Percentiles rank a stretch among this genome's conserved stretches.
Conservation (phyloP, 2,888 invertebrate genomes). For the Elmis aenea region DNA sequence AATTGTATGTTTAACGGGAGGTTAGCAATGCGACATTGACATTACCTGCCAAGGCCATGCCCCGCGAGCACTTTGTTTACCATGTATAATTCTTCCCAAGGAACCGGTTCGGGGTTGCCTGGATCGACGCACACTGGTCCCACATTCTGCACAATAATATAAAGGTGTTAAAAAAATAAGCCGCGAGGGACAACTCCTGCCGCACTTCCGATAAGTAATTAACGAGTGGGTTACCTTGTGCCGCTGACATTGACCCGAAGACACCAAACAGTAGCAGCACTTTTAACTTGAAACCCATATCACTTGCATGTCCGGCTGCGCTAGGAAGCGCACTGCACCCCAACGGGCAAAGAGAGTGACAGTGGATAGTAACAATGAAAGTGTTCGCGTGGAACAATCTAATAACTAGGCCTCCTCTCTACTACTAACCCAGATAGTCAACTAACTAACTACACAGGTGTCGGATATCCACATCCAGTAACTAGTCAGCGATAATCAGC, state of each 20-base stretch:
- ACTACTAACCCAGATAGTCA: conserved; percentile 20
- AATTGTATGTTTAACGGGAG: not conserved
- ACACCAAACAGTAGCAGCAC: conserved; percentile 32
- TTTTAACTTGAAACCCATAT: conserved; percentile 34
- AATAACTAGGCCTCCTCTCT: conserved; percentile 33
- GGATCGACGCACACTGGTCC: conserved; percentile 57
- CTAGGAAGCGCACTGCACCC: conserved; percentile 21
- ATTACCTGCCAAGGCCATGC: conserved; percentile 83
- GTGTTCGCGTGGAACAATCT: conserved; percentile 30
- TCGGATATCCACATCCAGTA: conserved; percentile 5
- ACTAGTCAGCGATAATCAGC: conserved; percentile 5
- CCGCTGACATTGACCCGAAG: conserved; percentile 37
- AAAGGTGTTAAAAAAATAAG: not conserved
- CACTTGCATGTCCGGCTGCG: conserved; percentile 31
- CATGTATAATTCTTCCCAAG: conserved; percentile 67
- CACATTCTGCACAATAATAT: conserved; percentile 55
- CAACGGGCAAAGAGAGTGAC: conserved; percentile 37
- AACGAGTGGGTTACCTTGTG: conserved; percentile 34
- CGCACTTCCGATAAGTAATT: not conserved
- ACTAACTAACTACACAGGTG: conserved; percentile 15
- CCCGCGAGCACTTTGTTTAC: conserved; percentile 68
- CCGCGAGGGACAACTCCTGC: too few relatives aligned
- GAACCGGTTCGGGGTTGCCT: conserved; percentile 55
- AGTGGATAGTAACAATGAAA: conserved; percentile 39
- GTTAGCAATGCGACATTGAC: too few relatives aligned